Base-by-base conservation (phyloP, 2,797 vertebrate species). In the Helostoma temminkii region DNA sequence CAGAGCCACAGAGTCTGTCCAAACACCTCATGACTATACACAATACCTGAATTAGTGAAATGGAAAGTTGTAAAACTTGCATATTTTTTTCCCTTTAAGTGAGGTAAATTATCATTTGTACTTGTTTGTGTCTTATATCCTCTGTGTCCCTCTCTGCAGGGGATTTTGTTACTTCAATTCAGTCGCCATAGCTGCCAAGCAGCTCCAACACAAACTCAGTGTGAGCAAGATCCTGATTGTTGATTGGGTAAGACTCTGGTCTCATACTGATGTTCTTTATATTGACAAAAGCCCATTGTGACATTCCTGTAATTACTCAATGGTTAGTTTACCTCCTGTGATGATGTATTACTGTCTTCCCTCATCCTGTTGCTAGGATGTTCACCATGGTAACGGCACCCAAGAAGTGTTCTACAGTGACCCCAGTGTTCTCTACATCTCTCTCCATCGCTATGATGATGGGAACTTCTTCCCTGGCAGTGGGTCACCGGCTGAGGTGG, bases 141-240 rank as follows among this genome's bases (percentile, higher is more conserved):
- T 21, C 36, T 66, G 15, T 72, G 0, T 69, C 6, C 81, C 19
- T 76, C 43, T 80, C 49, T 28, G 3, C 83, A 99, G 97, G 97
- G 97, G 97, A 3, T 98, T 98, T 83, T 98, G 97, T 84, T 98
- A 98, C 92, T 99, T 99, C 71, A 99, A 99, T 84, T 98, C 97
- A 0, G 96, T 99, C 90, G 97, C 97, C 45, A 95, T 99, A 2
- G 97, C 97, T 0, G 97, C 96, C 66, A 94, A 94, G 87, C 96
- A 98, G 91, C 95, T 98, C 65, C 97, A 98, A 45, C 96, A 97
- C 70, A 97, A 96, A 47, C 95, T 96, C 87, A 96, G 95, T 0
- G 94, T 96, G 85, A 87, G 90, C 91, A 98, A 96, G 92, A 95
- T 98, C 86, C 97, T 99, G 82, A 97, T 99, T 0, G 96, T 98